Evolutionary conservation across 2,113 vertebrate genomes (phyloP), one percentile per base, ranked within the genome.

Genomic region (Arothron firmamentum): DNA sequence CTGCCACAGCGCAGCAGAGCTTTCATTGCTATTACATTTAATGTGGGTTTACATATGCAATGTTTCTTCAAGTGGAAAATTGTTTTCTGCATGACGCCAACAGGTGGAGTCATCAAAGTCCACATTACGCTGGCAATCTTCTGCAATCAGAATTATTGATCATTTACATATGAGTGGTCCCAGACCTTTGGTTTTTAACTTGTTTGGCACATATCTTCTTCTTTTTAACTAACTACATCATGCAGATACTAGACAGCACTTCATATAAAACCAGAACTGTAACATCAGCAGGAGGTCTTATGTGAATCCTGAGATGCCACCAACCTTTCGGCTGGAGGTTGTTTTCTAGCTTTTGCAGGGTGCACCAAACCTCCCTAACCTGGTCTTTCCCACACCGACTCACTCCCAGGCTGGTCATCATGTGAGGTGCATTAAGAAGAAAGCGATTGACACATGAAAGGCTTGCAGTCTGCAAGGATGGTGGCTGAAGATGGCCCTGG

Each of bases 21-120:
- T 76, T 83, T 72, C 80, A 62, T 45, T 64, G 80, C 73, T 81
- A 81, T 82, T 80, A 79, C 76, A 76, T 85, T 85, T 87, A 72
- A 77, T 70, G 52, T 70, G 73, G 72, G 70, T 86, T 84, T 86
- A 80, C 75, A 69, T 80, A 80, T 79, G 77, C 78, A 60, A 65
- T 83, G 85, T 77, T 70, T 81, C 79, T 41, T 84, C 76, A 82
- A 85, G 79, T 83, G 87, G 85, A 88, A 87, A 87, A 89, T 85
- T 84, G 82, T 84, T 86, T 84, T 81, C 85, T 79, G 72, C 78
- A 34, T 78, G 76, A 79, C 64, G 75, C 82, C 79, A 81, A 87
- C 85, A 89, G 85, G 85, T 89, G 86, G 84, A 83, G 80, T 82
- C 79, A 81, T 89, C 83, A 83, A 67, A 74, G 67, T 87, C 75